These are phyloP conservation scores for Machaerirhynchus nigripectus DNA, from an alignment of 2,113 vertebrate species.

Conservation along the genomic window DNA sequence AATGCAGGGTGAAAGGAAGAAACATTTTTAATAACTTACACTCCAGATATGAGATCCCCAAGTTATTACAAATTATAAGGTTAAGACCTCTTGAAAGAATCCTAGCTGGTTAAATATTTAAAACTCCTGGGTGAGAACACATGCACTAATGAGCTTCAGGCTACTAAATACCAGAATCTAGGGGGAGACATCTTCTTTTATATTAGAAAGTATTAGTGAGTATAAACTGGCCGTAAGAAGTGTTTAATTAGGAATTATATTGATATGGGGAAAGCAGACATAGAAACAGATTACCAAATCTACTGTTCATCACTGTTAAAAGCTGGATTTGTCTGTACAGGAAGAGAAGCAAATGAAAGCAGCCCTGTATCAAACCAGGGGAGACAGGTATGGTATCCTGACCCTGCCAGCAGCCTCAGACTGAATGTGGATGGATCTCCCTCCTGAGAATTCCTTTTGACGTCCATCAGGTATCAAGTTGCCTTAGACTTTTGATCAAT, in stretches of 20 bases:
- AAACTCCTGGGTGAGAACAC: constrained; percentile 72
- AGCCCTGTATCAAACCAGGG: background rate
- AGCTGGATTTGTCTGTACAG: background rate
- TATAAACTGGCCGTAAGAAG: constrained; percentile 35
- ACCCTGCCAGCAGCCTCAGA: background rate
- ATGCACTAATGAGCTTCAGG: constrained; percentile 73
- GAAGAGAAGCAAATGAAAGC: background rate
- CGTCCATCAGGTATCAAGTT: background rate
- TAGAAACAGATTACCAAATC: background rate
- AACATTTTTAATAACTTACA: constrained; percentile 63
- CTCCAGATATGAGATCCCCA: constrained; percentile 63
- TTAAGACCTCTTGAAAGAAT: constrained; percentile 74
- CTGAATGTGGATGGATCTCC: background rate
- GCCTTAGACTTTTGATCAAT: background rate
- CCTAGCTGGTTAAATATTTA: constrained; percentile 80
- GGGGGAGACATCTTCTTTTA: constrained; percentile 54
- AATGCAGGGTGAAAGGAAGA: constrained; percentile 60
- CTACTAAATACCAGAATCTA: constrained; percentile 60
- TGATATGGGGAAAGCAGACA: background rate
- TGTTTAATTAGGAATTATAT: constrained; percentile 42
- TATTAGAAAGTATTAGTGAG: constrained; percentile 25
- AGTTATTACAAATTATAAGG: constrained; percentile 79
- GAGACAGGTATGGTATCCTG: background rate
- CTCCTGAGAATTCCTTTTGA: background rate
- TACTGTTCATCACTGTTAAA: background rate